Base-by-base conservation (phyloP, 2,888 invertebrate genomes). In the Cabera pusaria region DNA sequence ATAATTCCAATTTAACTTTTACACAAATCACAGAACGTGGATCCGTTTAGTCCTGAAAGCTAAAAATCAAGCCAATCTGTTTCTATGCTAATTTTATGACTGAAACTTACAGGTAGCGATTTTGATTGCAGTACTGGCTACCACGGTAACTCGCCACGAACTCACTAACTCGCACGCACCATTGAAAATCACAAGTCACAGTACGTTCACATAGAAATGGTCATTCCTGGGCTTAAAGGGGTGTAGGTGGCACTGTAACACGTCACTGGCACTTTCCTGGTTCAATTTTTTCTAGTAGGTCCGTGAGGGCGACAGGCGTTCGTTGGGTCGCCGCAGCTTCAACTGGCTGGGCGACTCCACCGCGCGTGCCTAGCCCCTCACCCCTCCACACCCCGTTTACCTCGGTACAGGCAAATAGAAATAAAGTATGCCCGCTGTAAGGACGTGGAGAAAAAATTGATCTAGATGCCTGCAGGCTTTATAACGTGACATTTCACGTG, bases 361-460 rank as follows among this genome's bases (percentile, higher is more conserved):
- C 82, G 87, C 87, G 87, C 87, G 80, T 77, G 87, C 77, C 75
- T 71, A 63, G 61, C 62, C 62, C 72, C 73, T 63, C 63, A 40
- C 59, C 64, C 72, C 68, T 68, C 65, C 59, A 42, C 64, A 61
- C 38, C 72, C 67, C 67, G 73, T 62, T 72, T 73, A 82, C 84
- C 86, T 83, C 84, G 64, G 69, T 74, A 77, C 78, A 73, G 78
- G 72, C 82, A 86, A 87, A 85, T 87, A 86, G 85, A 87, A 86
- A 86, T 87, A 85, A 86, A 86, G 83, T 87, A 49, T 44, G 49
- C 49, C 78, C 79, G 77, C 78, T 72, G 77, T 76, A 80, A 83
- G 81, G 78, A 73, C 71, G 78, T 73, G 62, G 72, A 72, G 74
- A 78, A 83, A 83, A 83, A 80, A 66, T 67, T 64, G 60, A 68